Evolutionary conservation across 2,113 vertebrate genomes (phyloP), one percentile per base, ranked within the genome.

Genomic region (Cryptoleucopteryx plumbea): DNA sequence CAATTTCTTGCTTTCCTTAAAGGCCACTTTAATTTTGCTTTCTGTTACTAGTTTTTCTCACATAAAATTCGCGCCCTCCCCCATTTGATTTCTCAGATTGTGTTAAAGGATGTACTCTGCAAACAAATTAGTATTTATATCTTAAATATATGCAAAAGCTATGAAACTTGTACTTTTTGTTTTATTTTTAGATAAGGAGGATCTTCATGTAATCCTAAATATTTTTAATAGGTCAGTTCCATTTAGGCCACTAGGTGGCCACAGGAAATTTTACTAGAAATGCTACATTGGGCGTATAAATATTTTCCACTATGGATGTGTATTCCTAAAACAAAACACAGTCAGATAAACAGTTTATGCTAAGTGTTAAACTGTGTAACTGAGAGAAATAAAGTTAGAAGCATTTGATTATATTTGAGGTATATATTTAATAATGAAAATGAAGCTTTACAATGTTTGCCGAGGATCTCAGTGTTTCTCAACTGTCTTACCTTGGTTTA

Each of bases 71-170:
- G 18, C 53, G 27, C 56, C 66, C 86, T 97, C 93, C 94, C 95
- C 90, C 85, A 91, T 91, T 94, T 97, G 83, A 95, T 96, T 98
- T 98, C 95, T 96, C 91, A 94, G 96, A 97, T 96, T 97, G 97
- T 98, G 87, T 96, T 92, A 92, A 91, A 98, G 95, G 94, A 97
- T 98, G 98, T 98, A 98, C 97, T 97, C 97, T 98, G 98, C 96
- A 98, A 98, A 97, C 75, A 97, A 97, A 98, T 96, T 96, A 98
- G 96, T 98, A 98, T 98, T 98, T 98, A 98, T 98, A 98, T 97
- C 98, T 97, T 96, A 98, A 98, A 98, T 98, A 98, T 98, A 98
- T 97, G 96, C 96, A 96, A 98, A 97, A 97, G 95, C 92, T 92
- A 96, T 97, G 89, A 94, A 96, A 87, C 59, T 91, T 97, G 98